Conservation (phyloP, 2,888 invertebrate genomes). For the Habrosyne pyritoides region DNA sequence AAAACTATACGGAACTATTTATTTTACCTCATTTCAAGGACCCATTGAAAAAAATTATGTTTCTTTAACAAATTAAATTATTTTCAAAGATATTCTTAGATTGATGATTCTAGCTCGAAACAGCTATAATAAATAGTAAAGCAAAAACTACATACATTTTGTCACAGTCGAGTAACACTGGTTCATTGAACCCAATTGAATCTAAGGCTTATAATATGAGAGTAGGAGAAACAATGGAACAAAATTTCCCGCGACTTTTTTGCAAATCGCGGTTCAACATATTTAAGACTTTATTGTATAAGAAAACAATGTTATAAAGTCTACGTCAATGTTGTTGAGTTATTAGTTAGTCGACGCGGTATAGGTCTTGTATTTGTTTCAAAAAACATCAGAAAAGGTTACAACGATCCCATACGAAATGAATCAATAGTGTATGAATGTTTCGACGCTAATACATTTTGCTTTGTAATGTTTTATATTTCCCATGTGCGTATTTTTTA, state of each 20-base stretch:
- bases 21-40: neutral
- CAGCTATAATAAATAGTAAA: neutral
- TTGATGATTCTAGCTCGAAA: neutral
- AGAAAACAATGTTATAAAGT: slow-evolving; percentile 9
- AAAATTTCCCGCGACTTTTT: slow-evolving; percentile 64
- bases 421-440: slow-evolving; percentile 18
- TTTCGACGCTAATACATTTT: slow-evolving; percentile 6
- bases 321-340: neutral
- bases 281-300: slow-evolving; percentile 27
- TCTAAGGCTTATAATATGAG: slow-evolving; percentile 62
- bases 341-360: neutral
- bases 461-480: slow-evolving; percentile 6
- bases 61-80: neutral
- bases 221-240: slow-evolving; percentile 62
- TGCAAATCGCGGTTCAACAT: slow-evolving; percentile 22
- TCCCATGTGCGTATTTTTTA: neutral
- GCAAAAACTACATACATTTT: neutral
- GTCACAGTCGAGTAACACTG: slow-evolving; percentile 15
- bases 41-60: neutral
- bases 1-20: no score
- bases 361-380: neutral
- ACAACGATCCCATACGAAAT: slow-evolving; percentile 41
- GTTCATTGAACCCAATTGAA: slow-evolving; percentile 62
- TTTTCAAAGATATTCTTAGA: neutral
- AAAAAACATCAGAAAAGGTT: slow-evolving; percentile 25